These are phyloP conservation scores for Eupithecia abbreviata DNA, from an alignment of 2,888 invertebrate species.

Conservation along the genomic window DNA sequence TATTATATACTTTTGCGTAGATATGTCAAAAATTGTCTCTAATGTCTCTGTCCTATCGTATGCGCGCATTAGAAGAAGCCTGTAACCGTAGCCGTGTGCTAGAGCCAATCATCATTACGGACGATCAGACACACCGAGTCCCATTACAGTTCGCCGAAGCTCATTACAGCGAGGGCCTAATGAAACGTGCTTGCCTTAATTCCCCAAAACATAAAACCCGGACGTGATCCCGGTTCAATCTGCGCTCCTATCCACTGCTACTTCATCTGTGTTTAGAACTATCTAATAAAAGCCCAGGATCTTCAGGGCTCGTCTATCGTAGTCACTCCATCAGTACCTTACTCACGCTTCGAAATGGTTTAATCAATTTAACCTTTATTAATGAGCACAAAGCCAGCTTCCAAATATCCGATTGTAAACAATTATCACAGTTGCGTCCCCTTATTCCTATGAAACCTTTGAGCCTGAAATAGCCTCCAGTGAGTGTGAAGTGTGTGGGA, in stretches of 20 bases:
- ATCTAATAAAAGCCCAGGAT: background rate
- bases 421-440: constrained; percentile 2
- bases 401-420: background rate
- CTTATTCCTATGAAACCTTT: constrained; percentile 13
- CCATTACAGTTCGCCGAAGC: constrained; percentile 31
- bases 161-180: constrained; percentile 29
- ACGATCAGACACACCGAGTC: background rate
- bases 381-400: background rate
- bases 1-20: background rate
- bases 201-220: constrained; percentile 34
- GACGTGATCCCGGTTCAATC: constrained; percentile 31
- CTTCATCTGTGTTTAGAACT: constrained; percentile 1
- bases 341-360: background rate
- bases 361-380: background rate
- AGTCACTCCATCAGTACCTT: background rate
- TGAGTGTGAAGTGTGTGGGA: constrained; percentile 18
- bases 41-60: too few species aligned
- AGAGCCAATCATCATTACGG: constrained; percentile 29
- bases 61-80: background rate
- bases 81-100: background rate
- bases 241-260: background rate
- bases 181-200: constrained; percentile 32
- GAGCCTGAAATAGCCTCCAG: constrained; percentile 9
- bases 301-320: background rate
- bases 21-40: background rate